These are phyloP conservation scores for Charina bottae DNA, from an alignment of 2,113 vertebrate species.

Conservation along the genomic window DNA sequence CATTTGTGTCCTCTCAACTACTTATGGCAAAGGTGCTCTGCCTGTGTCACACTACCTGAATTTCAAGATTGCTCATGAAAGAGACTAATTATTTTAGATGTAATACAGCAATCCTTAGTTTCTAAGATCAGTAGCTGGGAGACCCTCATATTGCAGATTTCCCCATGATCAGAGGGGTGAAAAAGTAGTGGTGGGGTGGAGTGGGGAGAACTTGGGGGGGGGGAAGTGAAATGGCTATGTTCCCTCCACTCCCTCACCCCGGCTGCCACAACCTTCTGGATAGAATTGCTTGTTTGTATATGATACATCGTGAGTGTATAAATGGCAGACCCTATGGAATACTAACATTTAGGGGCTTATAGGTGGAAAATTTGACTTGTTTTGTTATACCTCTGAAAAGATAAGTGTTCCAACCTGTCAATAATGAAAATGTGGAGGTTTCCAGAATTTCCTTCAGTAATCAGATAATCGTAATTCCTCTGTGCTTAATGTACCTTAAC, in stretches of 20 bases:
- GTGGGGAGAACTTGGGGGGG: neutral
- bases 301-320: neutral
- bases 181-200: neutral
- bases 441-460: neutral
- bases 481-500: neutral
- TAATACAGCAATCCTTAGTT: neutral
- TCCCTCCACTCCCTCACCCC: too few relatives aligned
- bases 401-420: neutral
- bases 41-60: neutral
- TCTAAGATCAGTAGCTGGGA: neutral
- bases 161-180: neutral
- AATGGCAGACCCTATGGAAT: neutral
- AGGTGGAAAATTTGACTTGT: neutral
- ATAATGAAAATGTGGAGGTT: neutral
- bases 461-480: neutral
- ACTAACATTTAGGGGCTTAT: neutral
- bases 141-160: neutral
- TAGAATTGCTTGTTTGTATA: neutral
- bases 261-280: neutral
- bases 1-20: neutral
- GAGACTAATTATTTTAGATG: neutral
- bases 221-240: neutral
- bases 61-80: neutral
- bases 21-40: neutral
- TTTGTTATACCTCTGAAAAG: neutral